These are phyloP conservation scores for Luperina nickerlii DNA, from an alignment of 2,888 invertebrate genomes.

Conservation along the genomic window DNA sequence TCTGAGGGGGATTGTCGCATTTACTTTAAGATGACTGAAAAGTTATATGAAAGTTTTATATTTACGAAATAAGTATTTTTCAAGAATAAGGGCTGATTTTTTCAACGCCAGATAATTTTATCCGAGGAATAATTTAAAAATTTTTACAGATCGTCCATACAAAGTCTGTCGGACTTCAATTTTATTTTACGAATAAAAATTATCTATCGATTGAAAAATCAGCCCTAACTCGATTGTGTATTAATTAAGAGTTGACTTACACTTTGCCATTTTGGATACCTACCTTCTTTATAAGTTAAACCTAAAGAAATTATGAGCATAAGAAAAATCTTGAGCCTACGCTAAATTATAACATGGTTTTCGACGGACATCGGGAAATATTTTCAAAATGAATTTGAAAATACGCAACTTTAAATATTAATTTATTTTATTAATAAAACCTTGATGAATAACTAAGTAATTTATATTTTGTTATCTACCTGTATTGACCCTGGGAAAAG, in stretches of 20 bases:
- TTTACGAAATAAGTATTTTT: fast-evolving
- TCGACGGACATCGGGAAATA: background rate
- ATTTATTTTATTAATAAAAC: background rate
- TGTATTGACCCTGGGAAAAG: background rate
- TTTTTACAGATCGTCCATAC: too few relatives aligned
- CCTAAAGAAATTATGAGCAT: background rate
- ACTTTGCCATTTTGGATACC: background rate
- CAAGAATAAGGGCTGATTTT: background rate
- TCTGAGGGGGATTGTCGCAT: background rate
- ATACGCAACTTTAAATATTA: background rate
- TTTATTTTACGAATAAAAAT: too few relatives aligned
- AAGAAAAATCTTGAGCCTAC: background rate
- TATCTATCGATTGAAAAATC: too few relatives aligned
- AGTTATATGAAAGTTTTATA: background rate
- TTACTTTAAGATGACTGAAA: slow-evolving; percentile 2
- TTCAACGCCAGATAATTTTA: too few relatives aligned
- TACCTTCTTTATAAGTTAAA: background rate
- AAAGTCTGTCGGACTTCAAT: too few relatives aligned
- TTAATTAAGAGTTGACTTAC: background rate
- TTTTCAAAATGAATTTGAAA: background rate
- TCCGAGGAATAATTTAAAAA: too few relatives aligned
- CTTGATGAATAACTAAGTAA: background rate
- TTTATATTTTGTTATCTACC: too few relatives aligned
- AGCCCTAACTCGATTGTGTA: too few relatives aligned
- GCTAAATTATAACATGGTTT: background rate